Conservation (phyloP, 1,140 invertebrate species). For the Geopemphigus sp. region DNA sequence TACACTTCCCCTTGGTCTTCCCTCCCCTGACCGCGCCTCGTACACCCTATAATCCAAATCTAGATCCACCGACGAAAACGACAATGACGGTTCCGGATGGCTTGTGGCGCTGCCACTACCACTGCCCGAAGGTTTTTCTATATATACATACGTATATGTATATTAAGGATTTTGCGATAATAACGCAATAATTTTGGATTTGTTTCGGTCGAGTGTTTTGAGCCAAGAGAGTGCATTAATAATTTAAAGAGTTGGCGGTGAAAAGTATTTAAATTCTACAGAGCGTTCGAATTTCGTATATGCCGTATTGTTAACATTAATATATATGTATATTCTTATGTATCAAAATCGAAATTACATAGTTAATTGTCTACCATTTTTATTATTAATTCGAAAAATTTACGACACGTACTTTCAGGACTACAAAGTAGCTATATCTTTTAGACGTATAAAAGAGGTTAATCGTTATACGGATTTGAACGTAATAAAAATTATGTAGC, state of each 20-base stretch:
- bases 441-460: not conserved
- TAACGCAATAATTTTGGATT: conserved; percentile 21
- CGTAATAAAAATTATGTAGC: not conserved
- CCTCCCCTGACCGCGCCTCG: not conserved
- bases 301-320: too few relatives aligned
- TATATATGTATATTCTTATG: not conserved
- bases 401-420: not conserved
- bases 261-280: not conserved
- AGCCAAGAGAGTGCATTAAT: not conserved
- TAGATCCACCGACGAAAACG: conserved; percentile 22
- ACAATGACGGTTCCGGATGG: conserved; percentile 16
- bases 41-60: conserved; percentile 10
- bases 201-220: not conserved
- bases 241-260: conserved; percentile 5
- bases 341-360: not conserved
- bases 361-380: not conserved
- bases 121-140: not conserved
- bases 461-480: not conserved
- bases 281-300: not conserved
- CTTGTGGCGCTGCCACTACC: not conserved
- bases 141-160: not conserved
- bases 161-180: conserved; percentile 19
- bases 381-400: not conserved
- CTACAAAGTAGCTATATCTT: not conserved
- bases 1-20: conserved; percentile 20